Base-by-base conservation (phyloP, 2,113 vertebrate species). In the Pituophis catenifer region DNA sequence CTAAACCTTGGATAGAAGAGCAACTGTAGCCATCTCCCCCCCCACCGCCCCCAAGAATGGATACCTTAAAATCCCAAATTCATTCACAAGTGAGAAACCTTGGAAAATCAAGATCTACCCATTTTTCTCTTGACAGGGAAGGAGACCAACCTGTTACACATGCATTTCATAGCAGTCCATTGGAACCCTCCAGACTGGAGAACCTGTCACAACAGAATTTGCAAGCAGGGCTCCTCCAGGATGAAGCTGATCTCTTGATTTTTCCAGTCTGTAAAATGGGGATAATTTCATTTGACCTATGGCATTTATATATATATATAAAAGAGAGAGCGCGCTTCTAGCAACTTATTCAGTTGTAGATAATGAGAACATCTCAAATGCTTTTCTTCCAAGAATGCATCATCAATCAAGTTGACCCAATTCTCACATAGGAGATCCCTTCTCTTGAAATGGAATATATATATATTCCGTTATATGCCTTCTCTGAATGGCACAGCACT, bases 111-210 rank as follows among this genome's bases (percentile, higher is more conserved):
- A 48, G 19, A 55, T 89, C 26, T 6, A 85, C 44, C n/a, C 29
- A 58, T 85, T 13, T 86, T 86, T 9, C 89, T 58, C 54, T 54
- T 8, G 7, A 53, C 19, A 52, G 12, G 33, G 38, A 58, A 86
- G 29, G 75, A 53, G 81, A 90, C 89, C 92, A 90, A 93, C 89
- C 89, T 93, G 92, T 93, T 93, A 93, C 55, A 50, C 89, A 33
- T 48, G 38, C 81, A 62, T 54, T 62, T 53, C 33, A 11, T 55
- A 86, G 75, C 17, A 10, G 75, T 87, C 89, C 75, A 62, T 89
- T 89, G 53, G 33, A 54, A 59, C 26, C 26, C 75, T 59, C 8
- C 21, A 15, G 53, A 55, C 54, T 13, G 62, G 65, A 54, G 13
- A 21, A 85, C 26, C 44, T 23, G 55, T 90, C 89, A 90, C 33